Base-by-base conservation (phyloP, 2,113 vertebrate genomes). In the Phalacrocorax carbo region DNA sequence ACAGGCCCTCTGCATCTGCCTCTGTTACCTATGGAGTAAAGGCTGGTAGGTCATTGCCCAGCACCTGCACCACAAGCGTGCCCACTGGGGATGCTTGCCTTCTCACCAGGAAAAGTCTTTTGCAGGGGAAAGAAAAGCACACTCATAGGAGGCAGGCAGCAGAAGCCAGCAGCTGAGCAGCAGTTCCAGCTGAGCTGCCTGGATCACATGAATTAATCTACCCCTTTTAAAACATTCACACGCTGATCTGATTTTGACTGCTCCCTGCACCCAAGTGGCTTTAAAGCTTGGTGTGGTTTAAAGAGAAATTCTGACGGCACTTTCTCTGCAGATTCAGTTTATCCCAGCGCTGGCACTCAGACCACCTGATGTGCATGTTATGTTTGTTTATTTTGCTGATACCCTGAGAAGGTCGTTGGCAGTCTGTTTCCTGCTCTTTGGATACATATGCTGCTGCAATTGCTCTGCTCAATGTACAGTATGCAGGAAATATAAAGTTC, bases 371-470 rank as follows among this genome's bases (percentile, higher is more conserved):
- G 86, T 82, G 81, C 40, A 3, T 16, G 36, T 72, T 91, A 77
- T 80, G 83, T 82, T 89, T 95, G 94, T 85, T 95, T 89, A 38
- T 94, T 91, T 91, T 91, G 88, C 61, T 89, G 95, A 51, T 94
- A 82, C 49, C 86, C 89, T 49, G 78, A 60, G 83, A 89, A 92
- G 49, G 77, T 91, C 15, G 18, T 91, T 95, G 93, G 88, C 83
- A 95, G 77, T 81, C 73, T 94, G 86, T 86, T 94, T 75, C 76
- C 72, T 87, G 71, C 71, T 93, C 75, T 88, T 83, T 75, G 30
- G 65, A n/a, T 89, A 51, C 30, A 81, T 79, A 66, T 65, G 62
- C 62, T 6, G n/a, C 93, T 86, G 75, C 52, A 66, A 71, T 79
- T 12, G 11, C 66, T 54, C 75, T 78, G 71, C 78, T 78, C 80